phyloP scores from a whole-genome alignment of 2,113 vertebrate species.

The Paramormyrops kingsleyae region DNA sequence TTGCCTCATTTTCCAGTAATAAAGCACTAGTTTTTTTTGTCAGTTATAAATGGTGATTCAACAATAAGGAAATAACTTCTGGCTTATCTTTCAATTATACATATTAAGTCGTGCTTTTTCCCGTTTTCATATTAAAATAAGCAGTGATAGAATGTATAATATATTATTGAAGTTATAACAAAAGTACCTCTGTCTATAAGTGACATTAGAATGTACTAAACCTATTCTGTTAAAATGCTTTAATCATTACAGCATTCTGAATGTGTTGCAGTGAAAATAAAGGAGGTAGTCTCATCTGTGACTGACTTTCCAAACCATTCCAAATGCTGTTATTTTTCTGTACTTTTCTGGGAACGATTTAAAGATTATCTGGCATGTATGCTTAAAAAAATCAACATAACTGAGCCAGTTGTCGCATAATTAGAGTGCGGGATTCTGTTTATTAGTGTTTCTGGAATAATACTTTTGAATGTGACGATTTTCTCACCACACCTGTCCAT shows the following conservation, averaged over 20 bases:
- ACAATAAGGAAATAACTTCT: neutral
- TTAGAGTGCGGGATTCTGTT: neutral
- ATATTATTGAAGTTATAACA: neutral
- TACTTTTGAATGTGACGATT: neutral
- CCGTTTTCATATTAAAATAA: neutral
- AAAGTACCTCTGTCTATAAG: neutral
- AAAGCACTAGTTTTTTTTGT: neutral
- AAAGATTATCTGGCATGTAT: neutral
- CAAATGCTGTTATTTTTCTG: neutral
- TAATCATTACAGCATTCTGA: neutral
- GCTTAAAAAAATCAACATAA: neutral
- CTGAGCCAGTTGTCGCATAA: neutral
- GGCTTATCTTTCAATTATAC: neutral
- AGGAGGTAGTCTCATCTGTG: neutral
- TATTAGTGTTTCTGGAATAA: neutral
- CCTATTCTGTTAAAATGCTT: neutral
- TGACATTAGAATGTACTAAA: neutral
- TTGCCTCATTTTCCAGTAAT: neutral
- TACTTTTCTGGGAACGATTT: neutral
- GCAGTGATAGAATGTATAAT: neutral
- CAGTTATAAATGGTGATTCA: neutral
- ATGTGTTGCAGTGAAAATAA: neutral
- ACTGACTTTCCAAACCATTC: neutral
- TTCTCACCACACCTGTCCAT: neutral
- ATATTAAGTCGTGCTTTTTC: neutral